Conservation (phyloP, 2,113 vertebrate genomes). For the Anguilla japonica region DNA sequence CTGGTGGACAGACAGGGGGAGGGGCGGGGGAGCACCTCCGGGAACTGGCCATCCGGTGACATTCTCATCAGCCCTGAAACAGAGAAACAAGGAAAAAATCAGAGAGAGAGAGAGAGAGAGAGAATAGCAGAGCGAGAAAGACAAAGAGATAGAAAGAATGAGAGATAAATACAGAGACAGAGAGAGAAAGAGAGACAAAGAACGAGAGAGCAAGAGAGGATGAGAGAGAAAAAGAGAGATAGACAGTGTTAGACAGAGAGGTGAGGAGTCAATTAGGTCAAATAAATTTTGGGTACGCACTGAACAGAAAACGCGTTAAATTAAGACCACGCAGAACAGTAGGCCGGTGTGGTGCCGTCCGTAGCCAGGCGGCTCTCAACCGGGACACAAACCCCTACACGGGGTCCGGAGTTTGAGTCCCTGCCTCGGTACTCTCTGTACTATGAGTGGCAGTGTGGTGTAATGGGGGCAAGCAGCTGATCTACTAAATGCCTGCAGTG, state of each 20-base stretch:
- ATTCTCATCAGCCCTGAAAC: constrained; percentile 56
- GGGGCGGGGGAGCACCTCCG: constrained; percentile 46
- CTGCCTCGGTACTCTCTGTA: too few species aligned
- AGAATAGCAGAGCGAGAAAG: background rate
- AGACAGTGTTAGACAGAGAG: background rate
- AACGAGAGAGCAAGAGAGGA: constrained; percentile 31
- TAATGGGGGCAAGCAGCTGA: too few species aligned
- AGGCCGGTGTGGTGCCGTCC: too few species aligned
- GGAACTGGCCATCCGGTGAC: constrained; percentile 46
- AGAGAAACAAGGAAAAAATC: background rate
- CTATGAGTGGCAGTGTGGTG: too few species aligned
- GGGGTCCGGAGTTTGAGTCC: too few species aligned
- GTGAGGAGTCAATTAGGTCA: background rate
- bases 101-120: background rate
- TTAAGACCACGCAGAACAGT: too few species aligned
- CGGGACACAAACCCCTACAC: too few species aligned
- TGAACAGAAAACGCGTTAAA: background rate
- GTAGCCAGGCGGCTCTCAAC: too few species aligned
- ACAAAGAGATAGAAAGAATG: constrained; percentile 47
- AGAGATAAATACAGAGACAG: constrained; percentile 46
- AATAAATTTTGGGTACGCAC: background rate
- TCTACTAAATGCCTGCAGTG: too few species aligned
- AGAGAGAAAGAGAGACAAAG: constrained; percentile 19
- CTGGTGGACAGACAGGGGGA: constrained; percentile 36
- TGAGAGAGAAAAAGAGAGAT: constrained; percentile 15